Evolutionary conservation across 2,113 vertebrate species (phyloP).

Genomic region (Eupsittula cactorum): DNA sequence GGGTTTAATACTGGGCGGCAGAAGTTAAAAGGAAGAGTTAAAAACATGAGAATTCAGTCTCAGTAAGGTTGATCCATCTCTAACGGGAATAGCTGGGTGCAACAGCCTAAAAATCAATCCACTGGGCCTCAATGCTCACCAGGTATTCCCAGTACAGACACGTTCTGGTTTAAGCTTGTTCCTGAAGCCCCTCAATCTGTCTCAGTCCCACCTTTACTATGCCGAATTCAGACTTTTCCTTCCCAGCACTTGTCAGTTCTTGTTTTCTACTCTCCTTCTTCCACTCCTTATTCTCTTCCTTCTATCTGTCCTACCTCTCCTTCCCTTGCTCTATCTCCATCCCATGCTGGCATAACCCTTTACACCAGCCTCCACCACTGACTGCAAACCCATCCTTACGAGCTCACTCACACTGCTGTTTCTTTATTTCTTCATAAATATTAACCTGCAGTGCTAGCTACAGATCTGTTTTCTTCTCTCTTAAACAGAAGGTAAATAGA

Average conservation of each 20-base stretch:
- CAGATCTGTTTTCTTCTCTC: neutral
- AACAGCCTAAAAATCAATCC: neutral
- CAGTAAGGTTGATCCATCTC: neutral
- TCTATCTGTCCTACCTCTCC: neutral
- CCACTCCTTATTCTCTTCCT: neutral
- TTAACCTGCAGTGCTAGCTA: neutral
- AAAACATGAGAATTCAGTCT: neutral
- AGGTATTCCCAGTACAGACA: neutral
- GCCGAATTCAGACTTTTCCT: neutral
- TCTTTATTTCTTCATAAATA: neutral
- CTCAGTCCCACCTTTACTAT: neutral
- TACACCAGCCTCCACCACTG: fast-evolving
- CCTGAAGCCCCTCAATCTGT: neutral
- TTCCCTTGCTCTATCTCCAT: neutral
- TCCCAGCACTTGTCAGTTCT: neutral
- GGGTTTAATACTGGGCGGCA: neutral
- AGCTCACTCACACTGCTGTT: neutral
- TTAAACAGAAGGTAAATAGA: neutral
- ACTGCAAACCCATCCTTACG: neutral
- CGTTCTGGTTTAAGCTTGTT: neutral
- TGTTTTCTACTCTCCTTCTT: neutral
- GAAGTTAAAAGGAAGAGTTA: neutral
- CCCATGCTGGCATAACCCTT: neutral
- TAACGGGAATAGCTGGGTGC: neutral
- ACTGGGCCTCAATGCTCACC: neutral